Evolutionary conservation across 2,888 invertebrate species (phyloP), one percentile per base, ranked within the genome.

Genomic region (Seira sanloemensis): DNA sequence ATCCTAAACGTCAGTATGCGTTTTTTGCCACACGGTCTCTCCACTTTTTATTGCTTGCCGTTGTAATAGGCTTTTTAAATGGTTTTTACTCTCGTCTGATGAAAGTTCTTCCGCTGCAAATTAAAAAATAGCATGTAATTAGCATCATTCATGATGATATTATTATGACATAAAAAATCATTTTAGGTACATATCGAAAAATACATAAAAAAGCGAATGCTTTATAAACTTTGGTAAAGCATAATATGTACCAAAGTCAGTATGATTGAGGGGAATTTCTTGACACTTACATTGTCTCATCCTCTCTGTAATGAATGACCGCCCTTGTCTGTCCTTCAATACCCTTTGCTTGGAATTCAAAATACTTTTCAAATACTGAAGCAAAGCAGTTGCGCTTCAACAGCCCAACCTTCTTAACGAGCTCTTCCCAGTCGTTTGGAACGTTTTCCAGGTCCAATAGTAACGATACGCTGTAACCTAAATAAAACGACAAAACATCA

Each of bases 311-410:
- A 92, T 99, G 97, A 91, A 99, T 98, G 88, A 99, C 98, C 82
- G 99, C 99, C 90, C 97, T 94, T 92, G 97, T 96, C 90, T 97
- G 96, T 26, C 96, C 95, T 90, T 96, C 95, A 90, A 96, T 95
- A 0, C 97, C 98, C 90, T 95, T 94, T 91, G 98, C 97, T 93
- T 99, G 98, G 92, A 97, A 97, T 91, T 98, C 96, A 92, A 99
- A 99, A 93, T 99, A 99, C 91, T 99, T 98, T 92, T 99, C 98
- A 92, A 99, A 99, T 85, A 99, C 98, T 18, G 98, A 98, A 67
- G 99, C 99, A 92, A 99, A 99, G 92, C 99, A 99, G 93, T 99
- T 97, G 90, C 99, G 94, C 92, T 99, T 99, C 86, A 99, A 92
- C 78, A 98, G 93, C 21, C 98, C 97, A 89, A 98, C 95, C 92